Evolutionary conservation across 2,888 invertebrate species (phyloP).

Genomic region (Disparrhopalites patrizii): DNA sequence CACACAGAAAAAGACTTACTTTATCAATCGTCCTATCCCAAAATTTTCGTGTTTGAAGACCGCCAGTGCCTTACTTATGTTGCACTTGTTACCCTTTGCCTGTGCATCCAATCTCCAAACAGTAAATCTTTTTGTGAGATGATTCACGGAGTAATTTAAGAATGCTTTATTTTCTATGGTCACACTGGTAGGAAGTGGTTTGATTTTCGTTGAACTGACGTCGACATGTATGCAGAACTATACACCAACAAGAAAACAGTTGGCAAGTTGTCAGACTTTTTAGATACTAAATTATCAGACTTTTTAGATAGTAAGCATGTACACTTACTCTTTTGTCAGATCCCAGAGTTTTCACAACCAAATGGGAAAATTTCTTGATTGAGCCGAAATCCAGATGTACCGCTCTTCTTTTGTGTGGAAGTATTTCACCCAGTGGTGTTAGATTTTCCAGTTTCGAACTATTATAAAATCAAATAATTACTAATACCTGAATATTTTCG

Average conservation of each 20-base stretch:
- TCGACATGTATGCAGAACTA: conserved; percentile 15
- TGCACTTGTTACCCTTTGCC: neutral
- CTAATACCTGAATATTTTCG: too few species aligned
- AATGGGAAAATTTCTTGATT: conserved; percentile 65
- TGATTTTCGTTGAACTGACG: neutral
- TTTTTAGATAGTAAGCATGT: neutral
- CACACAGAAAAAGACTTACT: conserved; percentile 11
- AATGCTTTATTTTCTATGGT: conserved; percentile 29
- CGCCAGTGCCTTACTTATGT: conserved; percentile 34
- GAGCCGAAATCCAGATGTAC: conserved; percentile 61
- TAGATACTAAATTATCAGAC: too few species aligned
- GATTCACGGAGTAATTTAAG: conserved; percentile 36
- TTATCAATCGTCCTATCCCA: conserved; percentile 28
- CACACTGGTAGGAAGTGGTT: conserved; percentile 19
- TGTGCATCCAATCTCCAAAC: conserved; percentile 40
- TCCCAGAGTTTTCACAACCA: conserved; percentile 65
- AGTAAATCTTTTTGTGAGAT: conserved; percentile 15
- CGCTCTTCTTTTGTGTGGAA: conserved; percentile 57
- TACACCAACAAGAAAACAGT: neutral
- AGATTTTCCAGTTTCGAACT: conserved; percentile 60
- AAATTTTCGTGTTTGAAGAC: conserved; percentile 38
- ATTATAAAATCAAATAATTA: too few species aligned
- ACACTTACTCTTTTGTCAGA: conserved; percentile 59
- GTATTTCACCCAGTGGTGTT: conserved; percentile 57
- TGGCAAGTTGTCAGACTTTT: neutral